Conservation (phyloP, 1,140 invertebrate genomes). For the Asobara japonica region DNA sequence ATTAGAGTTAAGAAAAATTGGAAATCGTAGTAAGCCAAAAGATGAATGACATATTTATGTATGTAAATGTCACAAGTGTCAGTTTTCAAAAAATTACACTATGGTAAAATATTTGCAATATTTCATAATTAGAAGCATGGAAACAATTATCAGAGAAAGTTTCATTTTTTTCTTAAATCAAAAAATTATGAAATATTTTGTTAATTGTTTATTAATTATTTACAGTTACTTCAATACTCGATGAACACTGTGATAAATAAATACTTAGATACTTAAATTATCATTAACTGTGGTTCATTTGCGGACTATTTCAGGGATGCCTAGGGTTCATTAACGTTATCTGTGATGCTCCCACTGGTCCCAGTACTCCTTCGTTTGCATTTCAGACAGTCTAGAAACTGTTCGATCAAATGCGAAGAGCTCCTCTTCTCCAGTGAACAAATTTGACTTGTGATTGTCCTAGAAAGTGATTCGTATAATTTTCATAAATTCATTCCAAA, state of each 20-base stretch:
- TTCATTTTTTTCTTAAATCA: no score
- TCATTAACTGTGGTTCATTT: no score
- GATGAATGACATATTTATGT: no score
- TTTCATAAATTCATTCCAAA: constrained; percentile 6
- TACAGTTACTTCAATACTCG: background rate
- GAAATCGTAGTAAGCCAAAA: no score
- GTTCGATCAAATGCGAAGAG: constrained; percentile 96
- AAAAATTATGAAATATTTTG: background rate
- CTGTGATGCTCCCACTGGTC: constrained; percentile 76
- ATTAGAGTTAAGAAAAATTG: no score
- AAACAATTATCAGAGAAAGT: no score
- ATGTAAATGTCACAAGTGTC: no score
- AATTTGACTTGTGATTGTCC: constrained; percentile 78
- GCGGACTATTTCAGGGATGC: no score
- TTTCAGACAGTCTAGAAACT: constrained; percentile 90
- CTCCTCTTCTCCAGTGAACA: constrained; percentile 98
- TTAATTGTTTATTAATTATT: background rate
- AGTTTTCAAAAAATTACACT: no score
- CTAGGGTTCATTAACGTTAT: constrained; percentile 38
- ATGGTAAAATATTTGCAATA: no score
- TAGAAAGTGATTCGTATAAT: constrained; percentile 50
- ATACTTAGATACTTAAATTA: constrained; percentile 6
- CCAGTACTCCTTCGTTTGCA: constrained; percentile 96
- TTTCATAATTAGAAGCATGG: no score
- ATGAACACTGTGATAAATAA: background rate